These are phyloP conservation scores for Erebia aethiops DNA, from an alignment of 2,888 invertebrate genomes.

Conservation along the genomic window DNA sequence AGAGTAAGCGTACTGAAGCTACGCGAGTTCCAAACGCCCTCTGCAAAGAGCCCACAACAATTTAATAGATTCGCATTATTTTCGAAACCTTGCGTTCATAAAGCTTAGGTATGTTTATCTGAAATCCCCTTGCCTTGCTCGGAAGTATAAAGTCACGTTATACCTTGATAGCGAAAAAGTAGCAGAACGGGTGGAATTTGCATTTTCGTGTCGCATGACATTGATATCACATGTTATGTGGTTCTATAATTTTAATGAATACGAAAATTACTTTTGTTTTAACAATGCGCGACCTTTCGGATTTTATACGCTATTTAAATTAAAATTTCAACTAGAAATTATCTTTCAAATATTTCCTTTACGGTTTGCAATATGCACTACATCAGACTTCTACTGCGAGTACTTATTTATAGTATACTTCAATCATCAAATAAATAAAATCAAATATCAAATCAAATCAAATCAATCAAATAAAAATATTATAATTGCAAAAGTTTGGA, in stretches of 20 bases:
- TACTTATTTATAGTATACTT: too few species aligned
- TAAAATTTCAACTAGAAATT: not conserved
- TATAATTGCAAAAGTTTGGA: too few species aligned
- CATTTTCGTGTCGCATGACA: conserved; percentile 78
- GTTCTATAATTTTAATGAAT: conserved; percentile 71
- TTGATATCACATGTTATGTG: conserved; percentile 61
- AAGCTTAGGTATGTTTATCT: not conserved
- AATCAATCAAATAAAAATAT: too few species aligned
- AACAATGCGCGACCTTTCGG: conserved; percentile 14
- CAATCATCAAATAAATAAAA: too few species aligned
- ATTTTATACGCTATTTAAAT: conserved; percentile 2
- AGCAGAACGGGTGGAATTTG: conserved; percentile 60
- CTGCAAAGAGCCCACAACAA: not conserved
- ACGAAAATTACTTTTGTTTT: conserved; percentile 61
- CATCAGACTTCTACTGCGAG: too few species aligned
- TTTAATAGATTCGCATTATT: not conserved
- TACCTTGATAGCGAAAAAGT: conserved; percentile 50
- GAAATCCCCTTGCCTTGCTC: conserved; percentile 20
- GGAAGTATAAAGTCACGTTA: conserved; percentile 8
- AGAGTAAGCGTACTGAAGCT: too few species aligned
- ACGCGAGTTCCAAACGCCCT: not conserved
- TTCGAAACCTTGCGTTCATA: not conserved
- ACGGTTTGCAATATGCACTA: too few species aligned
- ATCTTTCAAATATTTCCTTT: too few species aligned
- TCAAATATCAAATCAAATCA: too few species aligned